These are phyloP conservation scores for Drosophila azteca DNA, from an alignment of 1,140 invertebrate species.

Conservation along the genomic window DNA sequence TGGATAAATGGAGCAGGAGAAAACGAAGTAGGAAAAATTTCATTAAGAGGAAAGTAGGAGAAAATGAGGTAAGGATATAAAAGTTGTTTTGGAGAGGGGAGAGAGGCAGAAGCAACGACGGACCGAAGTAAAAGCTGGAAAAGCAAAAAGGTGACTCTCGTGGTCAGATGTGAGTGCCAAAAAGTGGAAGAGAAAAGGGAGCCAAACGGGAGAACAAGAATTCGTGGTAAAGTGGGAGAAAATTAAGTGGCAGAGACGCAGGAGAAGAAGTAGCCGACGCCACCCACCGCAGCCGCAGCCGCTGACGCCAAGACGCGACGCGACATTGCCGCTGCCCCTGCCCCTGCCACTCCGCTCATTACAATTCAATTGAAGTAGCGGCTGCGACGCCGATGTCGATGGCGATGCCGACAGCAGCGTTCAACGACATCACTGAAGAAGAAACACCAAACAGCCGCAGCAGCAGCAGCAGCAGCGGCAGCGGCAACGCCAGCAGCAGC, in stretches of 20 bases:
- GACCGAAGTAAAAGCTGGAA: too few species aligned
- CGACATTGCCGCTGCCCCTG: neutral
- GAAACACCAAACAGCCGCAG: constrained; percentile 65
- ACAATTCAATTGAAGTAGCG: constrained; percentile 79
- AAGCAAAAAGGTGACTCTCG: too few species aligned
- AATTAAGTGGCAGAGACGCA: neutral
- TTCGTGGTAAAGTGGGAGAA: too few species aligned
- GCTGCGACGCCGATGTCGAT: constrained; percentile 42
- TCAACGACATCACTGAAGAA: constrained; percentile 67
- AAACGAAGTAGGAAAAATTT: too few species aligned
- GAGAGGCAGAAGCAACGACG: too few species aligned
- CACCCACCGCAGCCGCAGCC: neutral
- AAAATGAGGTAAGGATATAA: too few species aligned
- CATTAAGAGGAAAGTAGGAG: too few species aligned
- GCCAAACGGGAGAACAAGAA: too few species aligned
- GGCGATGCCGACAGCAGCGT: constrained; percentile 23
- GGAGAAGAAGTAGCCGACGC: constrained; percentile 3
- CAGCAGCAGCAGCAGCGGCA: constrained; percentile 51
- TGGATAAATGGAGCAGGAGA: too few species aligned
- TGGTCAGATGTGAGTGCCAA: too few species aligned
- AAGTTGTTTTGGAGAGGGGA: too few species aligned
- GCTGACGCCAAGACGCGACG: constrained; percentile 28
- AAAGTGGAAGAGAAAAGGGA: too few species aligned
- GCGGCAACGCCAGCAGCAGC: constrained; percentile 43
- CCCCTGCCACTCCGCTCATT: constrained; percentile 63